Percentiles rank a stretch among this genome's conserved stretches.
Evolutionary conservation across 2,113 vertebrate genomes (phyloP).

Genomic region (Forbesichthys agassizii): DNA sequence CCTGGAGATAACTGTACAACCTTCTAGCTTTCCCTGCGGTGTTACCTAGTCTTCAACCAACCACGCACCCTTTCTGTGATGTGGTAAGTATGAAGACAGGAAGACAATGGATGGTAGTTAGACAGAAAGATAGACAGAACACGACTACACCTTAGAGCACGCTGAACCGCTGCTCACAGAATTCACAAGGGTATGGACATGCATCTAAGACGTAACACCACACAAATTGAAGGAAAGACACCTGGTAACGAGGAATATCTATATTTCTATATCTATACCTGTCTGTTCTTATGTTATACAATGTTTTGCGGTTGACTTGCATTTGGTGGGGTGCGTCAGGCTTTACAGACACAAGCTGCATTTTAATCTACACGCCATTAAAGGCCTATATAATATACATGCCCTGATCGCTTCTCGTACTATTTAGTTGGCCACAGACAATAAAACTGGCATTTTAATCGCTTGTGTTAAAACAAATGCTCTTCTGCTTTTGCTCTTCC

Average conservation of each 20-base stretch:
- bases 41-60: conserved; percentile 62
- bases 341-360: conserved; percentile 26
- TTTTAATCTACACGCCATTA: no score
- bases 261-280: conserved; percentile 10
- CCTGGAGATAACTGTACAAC: conserved; percentile 86
- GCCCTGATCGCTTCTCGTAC: not conserved
- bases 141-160: not conserved
- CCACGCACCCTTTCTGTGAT: not conserved
- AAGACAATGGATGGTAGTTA: not conserved
- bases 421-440: conserved; percentile 1
- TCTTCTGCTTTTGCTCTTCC: not conserved
- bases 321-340: conserved; percentile 59
- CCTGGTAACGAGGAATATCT: not conserved
- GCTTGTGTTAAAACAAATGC: not conserved
- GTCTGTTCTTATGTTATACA: conserved; percentile 8
- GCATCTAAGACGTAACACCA: not conserved
- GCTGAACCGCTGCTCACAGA: not conserved
- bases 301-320: conserved; percentile 43
- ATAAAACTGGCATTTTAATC: not conserved
- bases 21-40: conserved; percentile 84
- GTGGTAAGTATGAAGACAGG: conserved; percentile 54
- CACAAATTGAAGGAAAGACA: not conserved
- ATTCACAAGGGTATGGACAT: no score
- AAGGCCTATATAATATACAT: no score
- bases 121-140: not conserved